Evolutionary conservation across 1,140 invertebrate genomes (phyloP), one percentile per base, ranked within the genome.

Genomic region (Colletes gigas): DNA sequence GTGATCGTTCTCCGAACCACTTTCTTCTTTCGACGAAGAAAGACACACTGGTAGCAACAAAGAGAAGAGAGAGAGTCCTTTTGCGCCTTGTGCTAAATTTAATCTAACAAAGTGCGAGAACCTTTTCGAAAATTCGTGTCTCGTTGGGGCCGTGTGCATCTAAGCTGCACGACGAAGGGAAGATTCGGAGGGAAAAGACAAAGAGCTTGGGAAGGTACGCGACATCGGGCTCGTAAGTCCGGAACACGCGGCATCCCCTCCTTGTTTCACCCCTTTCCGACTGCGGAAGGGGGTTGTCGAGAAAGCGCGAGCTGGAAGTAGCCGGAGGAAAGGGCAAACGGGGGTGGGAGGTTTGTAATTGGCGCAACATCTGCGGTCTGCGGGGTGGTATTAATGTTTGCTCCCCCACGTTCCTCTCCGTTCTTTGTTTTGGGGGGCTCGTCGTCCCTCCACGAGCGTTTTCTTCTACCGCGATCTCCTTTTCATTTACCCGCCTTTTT

Each of bases 301-400:
- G 77, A 59, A 65, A 69, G 72, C 67, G 57, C 44, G 52, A 52
- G 75, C 65, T 67, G 60, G 67, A 47, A 71, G 41, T 0, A 7
- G 19, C 14, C 0, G 17, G 15, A 21, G 54, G 30, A 30, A 30
- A 30, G 30, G 30, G 30, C 30, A 52, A n/a, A n/a, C n/a, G n/a
- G n/a, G 72, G 79, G 85, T 88, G 87, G 90, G 89, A 91, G 92
- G 90, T 91, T 93, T 93, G 92, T 93, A 93, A 93, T 93, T 93
- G 92, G 90, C 87, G 91, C 90, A 93, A 93, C 92, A 93, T 93
- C 92, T 93, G 92, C 88, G 91, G 91, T 93, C 90, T 91, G 84
- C 87, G 89, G 90, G 90, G 88, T 92, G 87, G 88, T 91, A 92
- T 93, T 93, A 93, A 92, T 93, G 92, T 92, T 92, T 90, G 84